Conservation (phyloP, 2,888 invertebrate genomes). For the Ichneumon xanthorius region DNA sequence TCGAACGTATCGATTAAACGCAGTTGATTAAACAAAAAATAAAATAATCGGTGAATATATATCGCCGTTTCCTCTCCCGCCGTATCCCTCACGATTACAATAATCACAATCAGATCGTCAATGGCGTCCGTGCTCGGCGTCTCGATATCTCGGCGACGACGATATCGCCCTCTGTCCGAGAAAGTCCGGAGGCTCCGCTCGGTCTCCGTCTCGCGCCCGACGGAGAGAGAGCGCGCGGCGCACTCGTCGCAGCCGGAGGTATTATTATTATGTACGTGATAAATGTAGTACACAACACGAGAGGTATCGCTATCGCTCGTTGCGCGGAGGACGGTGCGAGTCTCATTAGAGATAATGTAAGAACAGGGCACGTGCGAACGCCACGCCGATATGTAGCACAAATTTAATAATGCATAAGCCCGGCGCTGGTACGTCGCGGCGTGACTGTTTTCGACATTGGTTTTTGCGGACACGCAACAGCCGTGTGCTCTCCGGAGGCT, state of each 20-base stretch:
- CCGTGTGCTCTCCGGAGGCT: neutral
- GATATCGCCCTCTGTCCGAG: constrained; percentile 6
- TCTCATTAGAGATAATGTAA: constrained; percentile 31
- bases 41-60: neutral
- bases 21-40: neutral
- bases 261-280: constrained; percentile 39
- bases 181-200: neutral
- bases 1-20: neutral
- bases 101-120: constrained; percentile 14
- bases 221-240: too few relatives aligned
- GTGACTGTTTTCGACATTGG: neutral
- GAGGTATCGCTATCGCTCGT: constrained; percentile 9
- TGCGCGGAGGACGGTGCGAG: constrained; percentile 2
- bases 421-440: neutral
- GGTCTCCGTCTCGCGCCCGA: too few relatives aligned
- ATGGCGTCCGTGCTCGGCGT: neutral
- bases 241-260: neutral
- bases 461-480: neutral
- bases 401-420: constrained; percentile 17
- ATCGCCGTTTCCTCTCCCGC: neutral
- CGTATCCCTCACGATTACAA: constrained; percentile 3
- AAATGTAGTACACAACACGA: constrained; percentile 33
- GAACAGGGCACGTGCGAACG: constrained; percentile 26
- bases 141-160: neutral
- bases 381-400: constrained; percentile 24